Conservation (phyloP, 2,888 invertebrate genomes). For the Miltochrista miniata region DNA sequence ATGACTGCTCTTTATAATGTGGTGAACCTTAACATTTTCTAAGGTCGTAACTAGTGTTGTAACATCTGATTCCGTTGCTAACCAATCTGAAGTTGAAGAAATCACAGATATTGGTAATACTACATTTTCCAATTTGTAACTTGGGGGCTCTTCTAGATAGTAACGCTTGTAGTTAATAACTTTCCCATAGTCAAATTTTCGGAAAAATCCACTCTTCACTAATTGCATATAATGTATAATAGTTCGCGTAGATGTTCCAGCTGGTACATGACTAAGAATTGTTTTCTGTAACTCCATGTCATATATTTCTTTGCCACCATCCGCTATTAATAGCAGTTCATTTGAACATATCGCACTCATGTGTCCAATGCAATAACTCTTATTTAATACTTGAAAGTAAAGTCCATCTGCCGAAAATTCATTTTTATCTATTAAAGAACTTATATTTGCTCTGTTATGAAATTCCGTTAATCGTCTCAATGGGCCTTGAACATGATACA, state of each 20-base stretch:
- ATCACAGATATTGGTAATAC: not conserved
- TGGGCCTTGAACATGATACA: conserved; percentile 50
- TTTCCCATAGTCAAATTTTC: conserved; percentile 10
- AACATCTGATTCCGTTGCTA: not conserved
- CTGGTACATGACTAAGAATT: conserved; percentile 32
- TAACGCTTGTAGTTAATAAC: not conserved
- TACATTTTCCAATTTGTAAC: not conserved
- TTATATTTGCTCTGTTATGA: conserved; percentile 28
- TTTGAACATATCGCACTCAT: conserved; percentile 37
- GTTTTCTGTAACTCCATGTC: conserved; percentile 17
- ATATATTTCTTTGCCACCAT: conserved; percentile 33
- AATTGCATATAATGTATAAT: conserved; percentile 54
- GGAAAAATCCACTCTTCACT: conserved; percentile 46
- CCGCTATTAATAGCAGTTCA: conserved; percentile 41
- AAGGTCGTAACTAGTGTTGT: not conserved
- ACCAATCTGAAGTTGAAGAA: conserved; percentile 3
- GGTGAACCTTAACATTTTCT: not conserved
- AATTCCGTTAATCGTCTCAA: conserved; percentile 41
- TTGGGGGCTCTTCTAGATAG: not conserved
- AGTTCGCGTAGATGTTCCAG: conserved; percentile 50
- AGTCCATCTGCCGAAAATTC: conserved; percentile 32
- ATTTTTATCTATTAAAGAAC: conserved; percentile 22
- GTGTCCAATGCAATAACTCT: conserved; percentile 40
- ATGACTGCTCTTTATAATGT: not conserved
- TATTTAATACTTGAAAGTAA: conserved; percentile 34